A percentile compares a stretch with the other conserved stretches of the same genome.
Evolutionary conservation across 1,140 invertebrate genomes (phyloP).

Genomic region (Bemisia tabaci): DNA sequence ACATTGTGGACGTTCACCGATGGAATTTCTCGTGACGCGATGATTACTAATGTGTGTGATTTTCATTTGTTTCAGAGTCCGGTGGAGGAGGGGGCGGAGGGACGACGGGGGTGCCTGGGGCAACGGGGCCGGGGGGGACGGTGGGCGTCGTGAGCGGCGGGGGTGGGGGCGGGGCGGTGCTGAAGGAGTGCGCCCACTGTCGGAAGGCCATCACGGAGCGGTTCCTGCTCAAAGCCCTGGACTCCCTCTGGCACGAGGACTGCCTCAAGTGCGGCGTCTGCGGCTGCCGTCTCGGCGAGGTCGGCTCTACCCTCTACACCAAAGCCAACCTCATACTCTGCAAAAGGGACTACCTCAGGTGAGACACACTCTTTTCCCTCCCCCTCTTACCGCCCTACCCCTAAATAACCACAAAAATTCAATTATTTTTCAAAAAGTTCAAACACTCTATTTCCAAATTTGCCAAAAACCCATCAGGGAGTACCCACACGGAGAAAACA

Average conservation of each 20-base stretch:
- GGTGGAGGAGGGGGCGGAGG: background rate
- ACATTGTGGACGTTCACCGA: too few relatives aligned
- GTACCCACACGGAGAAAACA: too few relatives aligned
- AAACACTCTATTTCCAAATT: too few relatives aligned
- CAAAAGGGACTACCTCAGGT: slow-evolving; percentile 94
- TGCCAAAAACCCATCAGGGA: too few relatives aligned
- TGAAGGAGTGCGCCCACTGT: slow-evolving; percentile 30
- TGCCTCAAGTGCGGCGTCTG: slow-evolving; percentile 96
- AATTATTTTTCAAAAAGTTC: too few relatives aligned
- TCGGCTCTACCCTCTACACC: slow-evolving; percentile 91
- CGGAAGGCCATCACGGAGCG: slow-evolving; percentile 30
- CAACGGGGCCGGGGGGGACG: slow-evolving; percentile 8
- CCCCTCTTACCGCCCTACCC: too few relatives aligned
- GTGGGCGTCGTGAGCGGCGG: slow-evolving; percentile 26
- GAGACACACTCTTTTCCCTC: too few relatives aligned
- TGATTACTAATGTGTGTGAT: too few relatives aligned
- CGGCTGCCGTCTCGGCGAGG: slow-evolving; percentile 90
- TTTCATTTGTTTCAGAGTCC: background rate
- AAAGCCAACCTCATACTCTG: slow-evolving; percentile 96
- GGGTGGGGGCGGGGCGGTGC: background rate
- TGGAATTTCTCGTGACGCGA: too few relatives aligned
- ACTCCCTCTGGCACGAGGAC: slow-evolving; percentile 95
- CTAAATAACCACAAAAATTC: too few relatives aligned
- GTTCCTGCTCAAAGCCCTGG: slow-evolving; percentile 63
- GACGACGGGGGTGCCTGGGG: background rate